Evolutionary conservation across 2,888 invertebrate genomes (phyloP).

Genomic region (Drosophila anceps): DNA sequence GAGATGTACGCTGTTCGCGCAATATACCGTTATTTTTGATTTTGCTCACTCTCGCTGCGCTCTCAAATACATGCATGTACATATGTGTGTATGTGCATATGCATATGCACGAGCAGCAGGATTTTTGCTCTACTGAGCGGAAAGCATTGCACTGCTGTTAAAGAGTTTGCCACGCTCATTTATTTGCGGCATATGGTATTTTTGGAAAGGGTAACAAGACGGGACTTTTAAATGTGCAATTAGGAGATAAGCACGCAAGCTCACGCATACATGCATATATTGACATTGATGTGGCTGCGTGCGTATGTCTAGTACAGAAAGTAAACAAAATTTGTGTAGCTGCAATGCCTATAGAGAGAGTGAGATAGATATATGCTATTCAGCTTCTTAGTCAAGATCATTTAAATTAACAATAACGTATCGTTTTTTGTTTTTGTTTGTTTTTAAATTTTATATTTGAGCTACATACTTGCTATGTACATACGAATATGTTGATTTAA

Average conservation of each 20-base stretch:
- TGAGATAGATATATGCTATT: not conserved
- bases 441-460: constrained; percentile 36
- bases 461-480: constrained; percentile 39
- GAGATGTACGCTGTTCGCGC: not conserved
- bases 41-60: not conserved
- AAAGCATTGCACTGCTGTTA: not conserved
- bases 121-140: not conserved
- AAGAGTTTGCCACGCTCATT: not conserved
- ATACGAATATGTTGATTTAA: constrained; percentile 30
- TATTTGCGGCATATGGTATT: too few relatives aligned
- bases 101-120: not conserved
- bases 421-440: not conserved
- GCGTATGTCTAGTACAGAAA: not conserved
- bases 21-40: constrained; percentile 1
- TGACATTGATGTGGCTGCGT: not conserved
- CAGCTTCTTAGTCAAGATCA: not conserved
- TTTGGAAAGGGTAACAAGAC: not conserved
- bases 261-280: not conserved
- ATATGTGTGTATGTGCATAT: not conserved
- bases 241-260: not conserved
- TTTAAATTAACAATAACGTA: not conserved
- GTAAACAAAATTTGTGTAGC: not conserved
- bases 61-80: not conserved
- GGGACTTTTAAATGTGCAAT: not conserved
- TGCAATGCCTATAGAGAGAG: not conserved